Evolutionary conservation across 2,113 vertebrate species (phyloP), one percentile per base, ranked within the genome.

Genomic region (Polypterus senegalus): DNA sequence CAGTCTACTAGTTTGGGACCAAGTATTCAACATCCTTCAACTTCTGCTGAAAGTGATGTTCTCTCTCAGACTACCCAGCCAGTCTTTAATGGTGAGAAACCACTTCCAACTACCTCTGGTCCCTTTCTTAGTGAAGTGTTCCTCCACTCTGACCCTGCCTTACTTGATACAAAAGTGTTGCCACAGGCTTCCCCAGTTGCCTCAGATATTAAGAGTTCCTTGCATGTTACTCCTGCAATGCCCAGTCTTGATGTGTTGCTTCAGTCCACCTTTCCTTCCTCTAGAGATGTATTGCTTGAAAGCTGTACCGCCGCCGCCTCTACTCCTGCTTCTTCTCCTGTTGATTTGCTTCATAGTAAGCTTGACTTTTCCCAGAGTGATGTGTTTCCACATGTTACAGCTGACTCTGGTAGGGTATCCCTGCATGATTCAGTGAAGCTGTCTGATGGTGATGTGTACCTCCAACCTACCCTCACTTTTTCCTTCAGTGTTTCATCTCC

Each of bases 31-130:
- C 80, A 54, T 49, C 82, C 72, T 72, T 84, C 83, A 65, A 77
- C 76, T 74, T 79, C 81, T 69, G 71, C 80, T 70, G 72, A 73
- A 76, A 72, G 65, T 74, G 65, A 77, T 64, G 76, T 85, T 72
- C 78, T 89, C 66, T 80, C 76, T 73, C 89, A 89, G 85, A 89
- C 91, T 73, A 91, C 88, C 62, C 83, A 87, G 49, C 82, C 89
- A 1, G 64, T 88, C 48, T 89, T 82, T 70, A 95, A 93, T 72
- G 95, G 95, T 98, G 95, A 98, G 95, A 81, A 82, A 77, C 74
- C 79, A 84, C 81, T 84, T 77, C 88, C 83, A 70, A 74, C 82
- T 82, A 84, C 82, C 70, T 76, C 75, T 83, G 71, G 72, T 47
- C 66, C 72, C 4, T 48, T n/a, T 8, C 77, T 81, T 88, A 89